A percentile compares a stretch with the other conserved stretches of the same genome.
Evolutionary conservation across 2,888 invertebrate genomes (phyloP).

Genomic region (Coenonympha glycerion): DNA sequence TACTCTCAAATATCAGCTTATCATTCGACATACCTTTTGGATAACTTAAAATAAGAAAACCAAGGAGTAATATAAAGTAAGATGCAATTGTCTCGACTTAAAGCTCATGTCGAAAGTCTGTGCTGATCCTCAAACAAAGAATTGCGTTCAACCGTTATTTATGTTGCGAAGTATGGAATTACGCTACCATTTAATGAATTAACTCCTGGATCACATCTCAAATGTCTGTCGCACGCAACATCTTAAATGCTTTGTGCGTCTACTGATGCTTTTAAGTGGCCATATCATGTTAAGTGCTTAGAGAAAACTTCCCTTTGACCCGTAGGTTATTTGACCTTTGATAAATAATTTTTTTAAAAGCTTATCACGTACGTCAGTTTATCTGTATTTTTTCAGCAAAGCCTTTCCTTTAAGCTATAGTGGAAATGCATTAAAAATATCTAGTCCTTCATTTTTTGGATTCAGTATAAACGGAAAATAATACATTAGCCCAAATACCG

Average conservation of each 20-base stretch:
- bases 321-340: background rate
- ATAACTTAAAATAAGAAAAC: no score
- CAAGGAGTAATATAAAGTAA: no score
- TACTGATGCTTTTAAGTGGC: background rate
- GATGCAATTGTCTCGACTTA: background rate
- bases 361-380: no score
- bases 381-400: no score
- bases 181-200: constrained; percentile 24
- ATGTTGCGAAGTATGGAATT: constrained; percentile 21
- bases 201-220: constrained; percentile 24
- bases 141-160: constrained; percentile 13
- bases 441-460: no score
- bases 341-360: no score
- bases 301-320: background rate
- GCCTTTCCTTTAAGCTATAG: no score
- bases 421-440: no score
- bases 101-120: constrained; percentile 3
- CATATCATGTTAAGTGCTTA: background rate
- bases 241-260: constrained; percentile 16
- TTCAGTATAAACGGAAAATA: no score
- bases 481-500: no score
- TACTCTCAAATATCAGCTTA: no score
- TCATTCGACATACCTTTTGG: no score
- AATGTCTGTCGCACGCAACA: constrained; percentile 23
- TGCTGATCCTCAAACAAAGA: constrained; percentile 13